A percentile compares a stretch with the other conserved stretches of the same genome.
These are phyloP conservation scores for Drosophila neotestacea DNA, from an alignment of 2,888 invertebrate species.

Conservation along the genomic window DNA sequence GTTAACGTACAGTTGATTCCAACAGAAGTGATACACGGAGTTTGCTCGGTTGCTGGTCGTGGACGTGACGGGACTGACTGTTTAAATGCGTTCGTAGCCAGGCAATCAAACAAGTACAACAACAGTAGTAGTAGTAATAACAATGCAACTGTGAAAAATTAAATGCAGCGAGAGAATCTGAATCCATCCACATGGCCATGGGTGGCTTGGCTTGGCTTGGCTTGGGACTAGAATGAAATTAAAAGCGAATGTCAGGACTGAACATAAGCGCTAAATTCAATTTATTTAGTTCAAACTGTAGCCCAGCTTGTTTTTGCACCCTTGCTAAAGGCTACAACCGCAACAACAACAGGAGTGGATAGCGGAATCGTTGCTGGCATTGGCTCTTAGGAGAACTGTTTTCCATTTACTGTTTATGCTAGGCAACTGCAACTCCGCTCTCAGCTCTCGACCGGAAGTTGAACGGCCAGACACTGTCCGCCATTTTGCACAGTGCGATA, in stretches of 20 bases:
- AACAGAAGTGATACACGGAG: not conserved
- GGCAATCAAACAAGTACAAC: constrained; percentile 61
- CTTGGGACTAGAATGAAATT: constrained; percentile 69
- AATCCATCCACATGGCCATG: constrained; percentile 25
- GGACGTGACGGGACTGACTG: not conserved
- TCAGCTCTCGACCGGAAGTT: constrained; percentile 57
- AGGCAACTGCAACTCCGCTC: constrained; percentile 41
- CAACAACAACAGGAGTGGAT: constrained; percentile 24
- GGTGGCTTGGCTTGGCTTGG: constrained; percentile 31
- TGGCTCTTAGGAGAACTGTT: constrained; percentile 37
- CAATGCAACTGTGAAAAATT: constrained; percentile 26
- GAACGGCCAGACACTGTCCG: constrained; percentile 53
- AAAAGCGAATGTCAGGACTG: constrained; percentile 71
- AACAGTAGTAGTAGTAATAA: constrained; percentile 16
- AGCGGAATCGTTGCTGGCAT: constrained; percentile 14
- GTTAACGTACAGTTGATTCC: constrained; percentile 3
- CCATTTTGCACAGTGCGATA: constrained; percentile 60
- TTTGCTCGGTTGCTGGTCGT: not conserved
- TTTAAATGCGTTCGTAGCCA: constrained; percentile 54
- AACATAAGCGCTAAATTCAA: constrained; percentile 76
- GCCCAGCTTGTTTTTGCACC: constrained; percentile 15
- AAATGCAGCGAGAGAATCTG: constrained; percentile 45
- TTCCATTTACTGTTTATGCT: constrained; percentile 68
- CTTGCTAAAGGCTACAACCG: constrained; percentile 31
- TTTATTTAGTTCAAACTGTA: constrained; percentile 69